Percentiles rank a stretch among this genome's conserved stretches.
These are phyloP conservation scores for Mirza zaza DNA, from an alignment of 2,113 vertebrate genomes.

Conservation along the genomic window DNA sequence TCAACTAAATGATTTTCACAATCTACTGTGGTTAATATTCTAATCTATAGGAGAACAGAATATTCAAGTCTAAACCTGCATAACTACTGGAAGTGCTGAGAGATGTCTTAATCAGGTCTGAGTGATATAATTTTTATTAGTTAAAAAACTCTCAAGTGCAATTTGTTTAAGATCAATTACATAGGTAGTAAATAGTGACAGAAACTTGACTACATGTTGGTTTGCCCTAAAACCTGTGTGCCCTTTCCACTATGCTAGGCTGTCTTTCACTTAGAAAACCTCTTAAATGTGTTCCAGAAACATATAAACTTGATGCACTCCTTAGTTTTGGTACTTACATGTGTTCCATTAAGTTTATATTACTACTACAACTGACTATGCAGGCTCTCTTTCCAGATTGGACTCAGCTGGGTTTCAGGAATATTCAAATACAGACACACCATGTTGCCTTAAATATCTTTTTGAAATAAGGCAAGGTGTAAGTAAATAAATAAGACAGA, in stretches of 20 bases:
- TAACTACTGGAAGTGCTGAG: not conserved
- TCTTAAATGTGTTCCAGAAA: conserved; percentile 39
- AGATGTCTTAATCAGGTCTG: conserved; percentile 29
- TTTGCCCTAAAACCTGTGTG: not conserved
- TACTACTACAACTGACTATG: not conserved
- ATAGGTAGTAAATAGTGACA: not conserved
- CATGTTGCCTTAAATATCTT: conserved; percentile 34
- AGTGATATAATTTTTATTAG: conserved; percentile 61
- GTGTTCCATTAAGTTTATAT: conserved; percentile 24
- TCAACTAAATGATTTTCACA: conserved; percentile 26
- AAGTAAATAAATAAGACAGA: conserved; percentile 45
- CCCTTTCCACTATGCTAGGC: not conserved
- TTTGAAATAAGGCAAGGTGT: conserved; percentile 40
- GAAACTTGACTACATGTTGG: not conserved
- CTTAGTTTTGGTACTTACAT: not conserved
- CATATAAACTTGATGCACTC: not conserved
- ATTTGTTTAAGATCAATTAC: conserved; percentile 8
- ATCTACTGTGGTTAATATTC: conserved; percentile 3
- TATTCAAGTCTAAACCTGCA: not conserved
- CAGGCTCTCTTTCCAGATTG: conserved; percentile 36
- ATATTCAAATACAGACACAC: conserved; percentile 36
- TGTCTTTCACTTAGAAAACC: conserved; percentile 62
- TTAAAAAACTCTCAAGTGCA: conserved; percentile 22
- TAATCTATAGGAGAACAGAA: not conserved
- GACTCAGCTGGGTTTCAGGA: conserved; percentile 39